These are phyloP conservation scores for Daboia siamensis DNA, from an alignment of 2,113 vertebrate genomes.

Conservation along the genomic window DNA sequence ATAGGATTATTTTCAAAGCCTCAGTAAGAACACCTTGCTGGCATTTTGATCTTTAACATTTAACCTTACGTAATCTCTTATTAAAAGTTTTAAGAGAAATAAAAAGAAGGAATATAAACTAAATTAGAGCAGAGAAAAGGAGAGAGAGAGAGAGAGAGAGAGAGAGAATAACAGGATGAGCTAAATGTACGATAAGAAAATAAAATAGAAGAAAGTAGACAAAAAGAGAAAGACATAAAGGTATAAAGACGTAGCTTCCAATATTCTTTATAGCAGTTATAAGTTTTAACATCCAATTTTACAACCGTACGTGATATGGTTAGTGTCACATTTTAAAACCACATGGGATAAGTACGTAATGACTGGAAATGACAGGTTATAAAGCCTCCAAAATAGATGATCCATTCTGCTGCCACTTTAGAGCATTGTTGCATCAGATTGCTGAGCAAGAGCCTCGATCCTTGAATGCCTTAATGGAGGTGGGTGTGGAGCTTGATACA, in stretches of 20 bases:
- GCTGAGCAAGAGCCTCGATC: background rate
- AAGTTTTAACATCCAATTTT: background rate
- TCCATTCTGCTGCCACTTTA: background rate
- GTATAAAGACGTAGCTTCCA: no score
- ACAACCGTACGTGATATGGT: background rate
- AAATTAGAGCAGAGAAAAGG: no score
- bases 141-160: no score
- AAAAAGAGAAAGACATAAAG: no score
- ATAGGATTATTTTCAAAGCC: background rate
- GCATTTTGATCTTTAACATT: background rate
- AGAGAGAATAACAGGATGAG: no score
- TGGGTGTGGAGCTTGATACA: background rate
- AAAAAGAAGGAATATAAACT: no score
- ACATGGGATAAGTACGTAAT: background rate
- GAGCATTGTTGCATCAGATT: background rate
- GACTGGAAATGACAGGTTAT: background rate
- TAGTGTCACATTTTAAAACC: background rate
- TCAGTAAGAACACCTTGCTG: background rate
- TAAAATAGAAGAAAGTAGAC: no score
- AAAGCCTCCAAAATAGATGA: background rate
- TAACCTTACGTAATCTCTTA: no score
- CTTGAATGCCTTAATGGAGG: conserved; percentile 4
- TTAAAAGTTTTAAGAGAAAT: no score
- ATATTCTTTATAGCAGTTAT: no score
- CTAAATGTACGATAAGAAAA: no score